Evolutionary conservation across 2,113 vertebrate species (phyloP), one percentile per base, ranked within the genome.

Genomic region (Beaufortia kweichowensis): DNA sequence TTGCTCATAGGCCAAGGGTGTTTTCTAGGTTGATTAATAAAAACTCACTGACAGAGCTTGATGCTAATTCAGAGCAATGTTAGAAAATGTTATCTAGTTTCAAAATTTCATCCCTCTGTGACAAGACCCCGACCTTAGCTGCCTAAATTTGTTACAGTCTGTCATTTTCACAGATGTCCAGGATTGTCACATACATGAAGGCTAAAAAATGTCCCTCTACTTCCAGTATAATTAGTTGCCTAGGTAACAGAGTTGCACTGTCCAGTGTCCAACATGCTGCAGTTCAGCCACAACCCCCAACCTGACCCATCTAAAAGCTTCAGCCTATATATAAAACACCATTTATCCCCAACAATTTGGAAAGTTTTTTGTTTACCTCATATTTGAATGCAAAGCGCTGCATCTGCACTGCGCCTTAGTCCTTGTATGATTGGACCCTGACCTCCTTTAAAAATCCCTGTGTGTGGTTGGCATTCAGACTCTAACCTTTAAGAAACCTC

Each of bases 401-500:
- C 4, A 46, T 15, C 12, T 3, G 14, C 12, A 17, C 14, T 46
- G 7, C n/a, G n/a, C n/a, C n/a, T 50, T 50, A 50, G 48, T 50
- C 17, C 48, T 50, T 50, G 17, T 19, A 50, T 1, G 5, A 14
- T 6, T n/a, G 15, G 48, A 50, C 48, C 43, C 50, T 68, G 65
- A 67, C 46, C 15, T 50, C n/a, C 46, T 19, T 67, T 67, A 48
- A 43, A 65, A 43, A n/a, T 10, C 24, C 26, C 43, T 28, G 15
- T 31, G 19, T 31, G 28, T 68, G 65, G 48, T 50, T 68, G 43
- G 46, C 65, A 50, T 53, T 43, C 17, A 50, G 50, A 46, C 4
- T 48, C 24, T 53, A 31, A 19, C 26, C 46, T 53, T n/a, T 6
- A 53, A 6, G 17, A 53, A n/a, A 53, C 3, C 1, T 2, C 3